phyloP scores from a whole-genome alignment of 2,113 vertebrate genomes.

The Bucco capensis region DNA sequence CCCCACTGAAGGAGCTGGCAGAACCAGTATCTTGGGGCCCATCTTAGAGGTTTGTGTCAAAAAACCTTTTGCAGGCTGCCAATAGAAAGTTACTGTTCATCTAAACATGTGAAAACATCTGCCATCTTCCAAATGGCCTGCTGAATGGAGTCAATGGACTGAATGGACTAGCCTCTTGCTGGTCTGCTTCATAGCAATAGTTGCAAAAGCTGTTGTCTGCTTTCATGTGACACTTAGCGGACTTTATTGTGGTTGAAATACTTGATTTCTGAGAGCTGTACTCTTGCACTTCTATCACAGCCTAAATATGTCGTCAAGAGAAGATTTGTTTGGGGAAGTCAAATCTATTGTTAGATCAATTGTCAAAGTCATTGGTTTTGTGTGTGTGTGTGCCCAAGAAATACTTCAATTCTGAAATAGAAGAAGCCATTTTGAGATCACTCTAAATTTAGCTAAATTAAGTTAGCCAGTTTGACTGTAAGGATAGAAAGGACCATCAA shows the following conservation, averaged over 20 bases:
- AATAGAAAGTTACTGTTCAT: neutral
- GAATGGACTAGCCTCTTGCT: too few relatives aligned
- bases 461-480: neutral
- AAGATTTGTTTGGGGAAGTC: neutral
- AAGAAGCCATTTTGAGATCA: neutral
- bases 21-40: neutral
- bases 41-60: neutral
- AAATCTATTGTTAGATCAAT: neutral
- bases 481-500: neutral
- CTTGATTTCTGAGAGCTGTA: neutral
- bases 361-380: too few relatives aligned
- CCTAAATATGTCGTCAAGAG: neutral
- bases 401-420: neutral
- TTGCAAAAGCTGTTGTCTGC: neutral
- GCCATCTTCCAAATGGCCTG: neutral
- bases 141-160: too few relatives aligned
- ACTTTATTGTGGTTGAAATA: neutral
- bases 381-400: too few relatives aligned
- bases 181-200: neutral
- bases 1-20: neutral
- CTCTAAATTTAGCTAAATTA: neutral
- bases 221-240: neutral
- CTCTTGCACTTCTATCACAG: neutral
- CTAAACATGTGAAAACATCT: neutral
- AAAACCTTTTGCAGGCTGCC: neutral